Evolutionary conservation across 2,113 vertebrate genomes (phyloP), one percentile per base, ranked within the genome.

Genomic region (Axis porcinus): DNA sequence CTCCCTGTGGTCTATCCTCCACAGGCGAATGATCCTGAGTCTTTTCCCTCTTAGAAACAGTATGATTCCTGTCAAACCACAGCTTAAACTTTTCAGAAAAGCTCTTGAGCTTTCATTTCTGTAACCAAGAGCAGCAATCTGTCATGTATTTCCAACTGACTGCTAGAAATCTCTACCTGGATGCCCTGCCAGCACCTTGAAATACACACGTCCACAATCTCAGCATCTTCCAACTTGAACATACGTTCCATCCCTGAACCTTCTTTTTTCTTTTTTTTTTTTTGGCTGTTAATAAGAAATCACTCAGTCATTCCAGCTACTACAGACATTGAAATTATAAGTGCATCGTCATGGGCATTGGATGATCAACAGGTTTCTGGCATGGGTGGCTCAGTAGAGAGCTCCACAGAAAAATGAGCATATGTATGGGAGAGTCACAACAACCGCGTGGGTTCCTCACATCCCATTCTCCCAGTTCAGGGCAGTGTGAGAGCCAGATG

Each of bases 61-160:
- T 96, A 83, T 93, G 97, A 91, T 91, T 98, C 91, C 95, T 97
- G 97, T 98, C 98, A 98, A 97, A 96, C 57, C 83, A 93, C 91
- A 95, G 94, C 86, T 97, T 97, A 83, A 97, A 94, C 97, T 97
- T 98, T 93, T 91, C 96, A 98, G 91, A 93, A 96, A 97, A 94
- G 62, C 96, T 92, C 94, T 93, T 89, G 86, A 97, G 88, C 93
- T 98, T 97, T 98, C 93, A 81, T 93, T 92, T 96, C 95, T 93
- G 70, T 93, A 96, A 93, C 96, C 25, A 83, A 96, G 95, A 97
- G 92, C 91, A 96, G 93, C 57, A 88, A 55, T 94, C 96, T 97
- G 96, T 98, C 96, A 95, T 55, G 91, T 93, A 88, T 97, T 97
- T 97, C 88, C 94, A 91, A 28, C 91, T 50, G 91, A 89, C 93